Percentiles rank a stretch among this genome's conserved stretches.
Evolutionary conservation across 1,140 invertebrate species (phyloP).

Genomic region (Xylocopa sonorina): DNA sequence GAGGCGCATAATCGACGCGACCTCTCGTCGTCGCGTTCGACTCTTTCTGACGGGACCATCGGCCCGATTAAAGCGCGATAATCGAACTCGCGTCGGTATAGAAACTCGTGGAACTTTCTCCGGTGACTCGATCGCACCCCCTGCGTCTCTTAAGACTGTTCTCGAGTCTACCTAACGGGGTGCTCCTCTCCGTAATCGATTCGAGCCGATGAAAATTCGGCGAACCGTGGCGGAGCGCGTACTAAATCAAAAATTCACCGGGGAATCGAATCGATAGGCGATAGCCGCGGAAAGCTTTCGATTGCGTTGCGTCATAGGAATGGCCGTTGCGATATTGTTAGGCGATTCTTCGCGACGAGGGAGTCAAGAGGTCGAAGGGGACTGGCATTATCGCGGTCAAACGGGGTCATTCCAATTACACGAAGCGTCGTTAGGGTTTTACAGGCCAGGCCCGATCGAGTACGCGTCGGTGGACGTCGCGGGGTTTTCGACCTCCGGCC

Average conservation of each 20-base stretch:
- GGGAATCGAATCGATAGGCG: not conserved
- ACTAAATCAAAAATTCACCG: not conserved
- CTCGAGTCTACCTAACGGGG: too few species aligned
- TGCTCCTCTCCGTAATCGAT: too few species aligned
- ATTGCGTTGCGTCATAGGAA: not conserved
- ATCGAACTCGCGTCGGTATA: not conserved
- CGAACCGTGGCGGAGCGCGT: not conserved
- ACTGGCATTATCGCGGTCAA: constrained; percentile 76
- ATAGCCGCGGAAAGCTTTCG: not conserved
- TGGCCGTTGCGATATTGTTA: constrained; percentile 24
- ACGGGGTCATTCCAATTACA: constrained; percentile 77
- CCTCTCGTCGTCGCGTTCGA: not conserved
- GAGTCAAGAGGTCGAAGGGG: constrained; percentile 48
- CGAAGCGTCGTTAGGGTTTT: constrained; percentile 66
- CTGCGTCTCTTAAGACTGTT: rapidly evolving
- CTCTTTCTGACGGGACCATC: not conserved
- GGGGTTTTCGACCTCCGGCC: constrained; percentile 55
- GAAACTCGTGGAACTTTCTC: not conserved
- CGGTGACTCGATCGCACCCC: not conserved
- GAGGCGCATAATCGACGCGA: not conserved
- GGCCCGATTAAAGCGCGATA: not conserved
- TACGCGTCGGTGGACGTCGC: constrained; percentile 31
- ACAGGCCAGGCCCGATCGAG: constrained; percentile 37
- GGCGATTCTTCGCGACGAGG: not conserved
- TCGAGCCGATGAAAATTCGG: not conserved